phyloP scores from a whole-genome alignment of 2,797 vertebrate genomes.

The Gastrophryne carolinensis region DNA sequence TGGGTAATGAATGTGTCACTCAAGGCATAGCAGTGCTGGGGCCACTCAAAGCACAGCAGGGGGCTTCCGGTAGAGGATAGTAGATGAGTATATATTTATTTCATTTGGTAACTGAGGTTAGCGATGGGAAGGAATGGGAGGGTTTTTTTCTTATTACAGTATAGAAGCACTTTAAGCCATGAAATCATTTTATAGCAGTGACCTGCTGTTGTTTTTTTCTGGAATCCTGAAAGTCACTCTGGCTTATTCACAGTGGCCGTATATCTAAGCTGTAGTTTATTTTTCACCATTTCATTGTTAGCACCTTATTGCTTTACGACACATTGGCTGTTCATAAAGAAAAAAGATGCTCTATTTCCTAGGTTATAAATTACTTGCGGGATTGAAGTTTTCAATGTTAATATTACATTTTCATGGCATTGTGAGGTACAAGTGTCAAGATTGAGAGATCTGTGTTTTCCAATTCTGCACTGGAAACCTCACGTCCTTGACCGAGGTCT shows the following conservation, averaged over 20 bases:
- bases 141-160: too few relatives aligned
- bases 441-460: background rate
- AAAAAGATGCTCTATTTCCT: background rate
- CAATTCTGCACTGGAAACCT: background rate
- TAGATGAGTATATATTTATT: too few relatives aligned
- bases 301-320: background rate
- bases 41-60: too few relatives aligned
- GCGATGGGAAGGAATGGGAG: too few relatives aligned
- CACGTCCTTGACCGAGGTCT: slow-evolving; percentile 4
- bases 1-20: too few relatives aligned
- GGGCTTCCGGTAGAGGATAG: too few relatives aligned
- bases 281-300: background rate
- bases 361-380: background rate
- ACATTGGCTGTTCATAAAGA: background rate
- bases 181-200: too few relatives aligned
- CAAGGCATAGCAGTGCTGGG: too few relatives aligned
- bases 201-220: slow-evolving; percentile 33
- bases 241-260: background rate
- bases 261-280: background rate
- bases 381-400: background rate
- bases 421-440: slow-evolving; percentile 6
- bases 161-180: too few relatives aligned
- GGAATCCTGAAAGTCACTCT: slow-evolving; percentile 32
- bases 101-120: too few relatives aligned
- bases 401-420: background rate